These are phyloP conservation scores for Morpho deidamia DNA, from an alignment of 2,888 invertebrate genomes.

Conservation along the genomic window DNA sequence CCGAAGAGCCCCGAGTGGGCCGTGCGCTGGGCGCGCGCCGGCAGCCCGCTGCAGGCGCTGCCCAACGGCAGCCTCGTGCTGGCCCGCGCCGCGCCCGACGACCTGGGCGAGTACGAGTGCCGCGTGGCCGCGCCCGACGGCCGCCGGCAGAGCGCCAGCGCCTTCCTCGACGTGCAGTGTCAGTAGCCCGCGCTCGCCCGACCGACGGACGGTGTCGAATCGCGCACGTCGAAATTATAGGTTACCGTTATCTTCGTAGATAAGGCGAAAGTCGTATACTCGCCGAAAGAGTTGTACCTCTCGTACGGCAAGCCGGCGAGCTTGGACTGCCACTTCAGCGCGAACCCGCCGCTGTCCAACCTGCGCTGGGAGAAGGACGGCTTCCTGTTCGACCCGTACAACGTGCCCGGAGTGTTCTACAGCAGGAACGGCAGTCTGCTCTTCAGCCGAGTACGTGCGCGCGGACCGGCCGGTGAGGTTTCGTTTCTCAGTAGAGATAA, in stretches of 20 bases:
- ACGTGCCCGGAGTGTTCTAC: constrained; percentile 91
- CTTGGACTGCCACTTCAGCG: constrained; percentile 93
- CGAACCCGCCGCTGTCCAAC: constrained; percentile 93
- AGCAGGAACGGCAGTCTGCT: constrained; percentile 90
- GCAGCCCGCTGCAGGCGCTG: constrained; percentile 80
- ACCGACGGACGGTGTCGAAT: too few species aligned
- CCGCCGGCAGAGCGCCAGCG: constrained; percentile 87
- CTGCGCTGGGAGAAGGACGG: constrained; percentile 97
- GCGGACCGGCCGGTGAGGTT: neutral
- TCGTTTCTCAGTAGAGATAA: too few species aligned
- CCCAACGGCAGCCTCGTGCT: constrained; percentile 90
- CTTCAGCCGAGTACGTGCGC: constrained; percentile 80
- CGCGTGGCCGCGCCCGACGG: constrained; percentile 86
- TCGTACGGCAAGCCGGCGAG: constrained; percentile 90
- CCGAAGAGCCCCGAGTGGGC: constrained; percentile 82
- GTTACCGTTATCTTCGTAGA: constrained; percentile 77
- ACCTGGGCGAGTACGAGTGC: constrained; percentile 93
- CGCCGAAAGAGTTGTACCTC: constrained; percentile 90
- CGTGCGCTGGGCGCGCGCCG: constrained; percentile 83
- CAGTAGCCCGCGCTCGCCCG: constrained; percentile 49
- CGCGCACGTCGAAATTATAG: too few species aligned
- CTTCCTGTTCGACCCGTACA: constrained; percentile 92
- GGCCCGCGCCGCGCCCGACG: constrained; percentile 86
- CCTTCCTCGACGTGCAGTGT: constrained; percentile 96
- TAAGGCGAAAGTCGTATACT: constrained; percentile 93